phyloP scores from a whole-genome alignment of 2,797 vertebrate genomes.

The Distichodus sexfasciatus region DNA sequence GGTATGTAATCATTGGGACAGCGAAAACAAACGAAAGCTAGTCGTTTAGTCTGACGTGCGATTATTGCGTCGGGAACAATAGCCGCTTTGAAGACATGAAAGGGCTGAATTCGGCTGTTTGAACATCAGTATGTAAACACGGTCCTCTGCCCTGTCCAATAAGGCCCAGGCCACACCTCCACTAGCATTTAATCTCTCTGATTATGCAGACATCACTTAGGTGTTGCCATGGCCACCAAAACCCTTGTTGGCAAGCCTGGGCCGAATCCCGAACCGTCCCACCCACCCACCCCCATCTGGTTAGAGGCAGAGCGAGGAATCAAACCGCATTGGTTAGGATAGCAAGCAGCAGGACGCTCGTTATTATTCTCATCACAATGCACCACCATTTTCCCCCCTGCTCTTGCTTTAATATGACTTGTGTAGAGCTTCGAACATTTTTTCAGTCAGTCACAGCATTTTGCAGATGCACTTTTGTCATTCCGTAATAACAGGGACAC shows the following conservation, averaged over 20 bases:
- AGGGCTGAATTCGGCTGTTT: constrained; percentile 23
- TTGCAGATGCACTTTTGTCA: too few species aligned
- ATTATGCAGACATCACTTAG: constrained; percentile 61
- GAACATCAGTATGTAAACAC: constrained; percentile 46
- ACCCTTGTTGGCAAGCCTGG: constrained; percentile 53
- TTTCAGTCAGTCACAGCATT: too few species aligned
- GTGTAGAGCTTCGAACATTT: too few species aligned
- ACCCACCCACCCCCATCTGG: constrained; percentile 31
- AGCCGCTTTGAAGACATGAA: constrained; percentile 20
- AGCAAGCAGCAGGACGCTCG: not conserved
- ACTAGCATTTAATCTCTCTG: constrained; percentile 52
- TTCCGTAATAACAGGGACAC: too few species aligned
- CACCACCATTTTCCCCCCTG: not conserved
- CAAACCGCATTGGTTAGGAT: not conserved
- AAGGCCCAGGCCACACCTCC: constrained; percentile 43
- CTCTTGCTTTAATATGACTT: not conserved
- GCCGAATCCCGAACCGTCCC: too few species aligned
- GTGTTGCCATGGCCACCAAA: constrained; percentile 55
- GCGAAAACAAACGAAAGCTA: not conserved
- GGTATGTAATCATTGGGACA: too few species aligned
- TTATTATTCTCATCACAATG: not conserved
- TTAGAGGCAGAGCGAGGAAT: constrained; percentile 37
- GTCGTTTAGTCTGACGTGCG: not conserved
- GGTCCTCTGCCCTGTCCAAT: constrained; percentile 29
- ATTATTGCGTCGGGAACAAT: constrained; percentile 16